These are phyloP conservation scores for Lepus timidus DNA, from an alignment of 2,113 vertebrate species.

Conservation along the genomic window DNA sequence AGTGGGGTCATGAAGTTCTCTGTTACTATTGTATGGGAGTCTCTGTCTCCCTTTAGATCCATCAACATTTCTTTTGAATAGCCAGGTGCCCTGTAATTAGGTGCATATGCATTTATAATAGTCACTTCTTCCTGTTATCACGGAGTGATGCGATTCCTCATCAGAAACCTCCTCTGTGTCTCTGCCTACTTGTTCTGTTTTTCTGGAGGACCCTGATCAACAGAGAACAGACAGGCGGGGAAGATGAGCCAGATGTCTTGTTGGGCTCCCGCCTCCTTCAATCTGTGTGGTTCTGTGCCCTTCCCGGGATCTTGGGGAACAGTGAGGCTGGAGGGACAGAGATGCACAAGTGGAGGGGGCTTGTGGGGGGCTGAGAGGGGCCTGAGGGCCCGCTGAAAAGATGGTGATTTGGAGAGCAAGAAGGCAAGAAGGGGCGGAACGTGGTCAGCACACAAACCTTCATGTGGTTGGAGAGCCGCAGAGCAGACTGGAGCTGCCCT, in stretches of 20 bases:
- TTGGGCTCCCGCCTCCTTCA: fast-evolving
- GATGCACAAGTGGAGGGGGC: not conserved
- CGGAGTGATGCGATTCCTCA: not conserved
- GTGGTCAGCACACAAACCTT: too few species aligned
- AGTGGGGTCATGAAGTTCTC: too few species aligned
- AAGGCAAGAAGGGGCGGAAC: not conserved
- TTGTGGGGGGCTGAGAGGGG: not conserved
- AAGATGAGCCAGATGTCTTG: not conserved
- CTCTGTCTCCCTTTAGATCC: too few species aligned
- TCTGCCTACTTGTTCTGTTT: not conserved
- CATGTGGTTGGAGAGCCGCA: not conserved
- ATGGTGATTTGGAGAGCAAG: not conserved
- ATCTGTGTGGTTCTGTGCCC: not conserved
- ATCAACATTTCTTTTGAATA: too few species aligned
- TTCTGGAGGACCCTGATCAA: too few species aligned
- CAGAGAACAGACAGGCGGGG: fast-evolving
- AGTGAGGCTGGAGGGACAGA: not conserved
- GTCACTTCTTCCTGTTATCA: too few species aligned
- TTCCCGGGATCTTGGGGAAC: not conserved
- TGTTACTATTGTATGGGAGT: too few species aligned
- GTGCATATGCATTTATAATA: too few species aligned
- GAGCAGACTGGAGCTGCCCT: not conserved
- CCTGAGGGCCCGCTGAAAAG: not conserved
- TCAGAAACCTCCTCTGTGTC: not conserved
- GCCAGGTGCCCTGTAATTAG: too few species aligned